A percentile compares a stretch with the other conserved stretches of the same genome.
Conservation (phyloP, 2,113 vertebrate genomes). For the Pan paniscus region DNA sequence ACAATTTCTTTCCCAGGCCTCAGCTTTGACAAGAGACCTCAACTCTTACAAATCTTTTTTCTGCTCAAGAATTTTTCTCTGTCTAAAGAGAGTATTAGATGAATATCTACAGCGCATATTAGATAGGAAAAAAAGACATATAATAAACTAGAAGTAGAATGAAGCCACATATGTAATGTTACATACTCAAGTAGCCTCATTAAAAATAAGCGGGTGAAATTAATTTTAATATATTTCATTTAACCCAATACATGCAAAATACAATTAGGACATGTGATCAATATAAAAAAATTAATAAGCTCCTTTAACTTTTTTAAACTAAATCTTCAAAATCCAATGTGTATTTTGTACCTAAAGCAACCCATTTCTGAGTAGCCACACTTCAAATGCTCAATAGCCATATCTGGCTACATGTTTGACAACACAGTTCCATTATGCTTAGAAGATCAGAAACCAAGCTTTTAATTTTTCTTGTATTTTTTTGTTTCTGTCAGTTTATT, state of each 20-base stretch:
- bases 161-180: neutral
- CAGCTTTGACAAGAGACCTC: neutral
- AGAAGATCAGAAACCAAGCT: neutral
- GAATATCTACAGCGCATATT: neutral
- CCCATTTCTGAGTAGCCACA: neutral
- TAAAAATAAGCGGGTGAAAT: neutral
- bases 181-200: neutral
- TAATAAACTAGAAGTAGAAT: neutral
- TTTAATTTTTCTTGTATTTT: neutral
- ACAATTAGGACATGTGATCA: neutral
- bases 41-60: neutral
- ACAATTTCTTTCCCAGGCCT: neutral
- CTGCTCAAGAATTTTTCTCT: neutral
- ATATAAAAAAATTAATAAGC: neutral
- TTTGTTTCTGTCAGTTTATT: neutral
- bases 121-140: neutral
- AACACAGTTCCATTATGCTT: neutral
- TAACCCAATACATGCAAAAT: neutral
- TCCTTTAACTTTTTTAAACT: neutral
- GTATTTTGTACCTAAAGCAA: neutral
- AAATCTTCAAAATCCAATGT: neutral
- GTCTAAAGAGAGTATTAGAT: neutral
- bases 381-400: neutral
- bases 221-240: slow-evolving; percentile 18
- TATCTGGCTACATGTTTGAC: neutral